Conservation (phyloP, 2,888 invertebrate species). For the Troilus luridus region DNA sequence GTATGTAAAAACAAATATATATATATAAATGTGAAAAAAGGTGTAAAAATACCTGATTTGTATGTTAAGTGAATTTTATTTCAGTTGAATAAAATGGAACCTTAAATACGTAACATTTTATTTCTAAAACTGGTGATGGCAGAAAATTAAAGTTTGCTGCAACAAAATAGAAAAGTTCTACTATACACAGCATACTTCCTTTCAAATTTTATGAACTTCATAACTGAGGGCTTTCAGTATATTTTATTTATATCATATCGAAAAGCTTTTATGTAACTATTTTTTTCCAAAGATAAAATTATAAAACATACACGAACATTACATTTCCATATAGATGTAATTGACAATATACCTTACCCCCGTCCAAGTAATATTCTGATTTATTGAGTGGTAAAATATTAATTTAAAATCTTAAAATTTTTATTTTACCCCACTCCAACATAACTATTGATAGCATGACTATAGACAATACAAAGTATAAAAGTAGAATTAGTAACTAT, state of each 20-base stretch:
- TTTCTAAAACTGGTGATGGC: constrained; percentile 31
- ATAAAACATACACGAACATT: constrained; percentile 14
- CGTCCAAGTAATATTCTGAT: constrained; percentile 49
- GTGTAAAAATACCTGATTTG: constrained; percentile 5
- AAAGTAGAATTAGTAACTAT: constrained; percentile 44
- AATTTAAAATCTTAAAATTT: constrained; percentile 7
- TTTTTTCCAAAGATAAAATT: not conserved
- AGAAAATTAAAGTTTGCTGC: not conserved
- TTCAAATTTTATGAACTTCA: not conserved
- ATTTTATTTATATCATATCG: not conserved
- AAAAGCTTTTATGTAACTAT: not conserved
- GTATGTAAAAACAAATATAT: not conserved
- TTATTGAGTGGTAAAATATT: not conserved
- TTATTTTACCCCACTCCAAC: not conserved
- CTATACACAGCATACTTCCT: constrained; percentile 38
- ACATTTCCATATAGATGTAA: constrained; percentile 17
- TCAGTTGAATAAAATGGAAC: constrained; percentile 40
- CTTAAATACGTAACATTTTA: constrained; percentile 44
- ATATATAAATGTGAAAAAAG: not conserved
- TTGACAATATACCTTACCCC: constrained; percentile 55
- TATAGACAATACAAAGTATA: constrained; percentile 58
- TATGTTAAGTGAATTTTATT: constrained; percentile 28
- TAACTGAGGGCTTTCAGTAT: constrained; percentile 42
- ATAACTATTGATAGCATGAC: constrained; percentile 50
- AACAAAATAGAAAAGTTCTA: constrained; percentile 24